Base-by-base conservation (phyloP, 2,797 vertebrate species). In the Pogonophryne albipinna region DNA sequence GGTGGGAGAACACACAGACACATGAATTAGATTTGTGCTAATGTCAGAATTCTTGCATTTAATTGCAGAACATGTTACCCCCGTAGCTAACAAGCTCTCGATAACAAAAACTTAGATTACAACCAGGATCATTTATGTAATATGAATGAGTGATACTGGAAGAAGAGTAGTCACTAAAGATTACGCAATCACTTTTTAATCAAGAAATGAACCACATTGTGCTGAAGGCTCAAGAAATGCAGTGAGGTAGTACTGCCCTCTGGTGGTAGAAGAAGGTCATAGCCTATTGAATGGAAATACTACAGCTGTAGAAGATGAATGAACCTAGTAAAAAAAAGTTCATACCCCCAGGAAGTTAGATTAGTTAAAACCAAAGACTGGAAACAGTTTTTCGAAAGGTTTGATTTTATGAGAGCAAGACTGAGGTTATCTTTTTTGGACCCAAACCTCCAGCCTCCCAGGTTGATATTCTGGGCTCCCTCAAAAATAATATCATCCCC, bases 1-100 rank as follows among this genome's bases (percentile, higher is more conserved):
- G 85, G 90, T 89, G 85, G 90, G 79, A 86, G 75, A 83, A 66
- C 88, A 71, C 47, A 72, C 55, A 49, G 71, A 74, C 1, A 38
- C 38, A 50, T 52, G 46, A 57, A 57, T 53, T 9, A 53, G 6
- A 51, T 38, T 65, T 4, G 42, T 60, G 51, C 55, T 16, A 31
- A 41, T 61, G 41, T 23, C 6, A 47, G 34, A 34, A 27, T 23
- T 31, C 7, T 17, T 46, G 10, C 1, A 0, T 52, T 19, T 20
- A 31, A 19, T 11, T 64, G 45, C 34, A 64, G 27, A 4, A 7
- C 57, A 49, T 38, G 3, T 2, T 2, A 4, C 1, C 11, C 19
- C 4, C 27, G 38, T 19, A 20, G 44, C 42, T 27, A 6, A 12
- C 15, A 52, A 10, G 9, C 45, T 23, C 11, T 51, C 45, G 4